Conservation (phyloP, 2,797 vertebrate genomes). For the Tokudaia muenninki region DNA sequence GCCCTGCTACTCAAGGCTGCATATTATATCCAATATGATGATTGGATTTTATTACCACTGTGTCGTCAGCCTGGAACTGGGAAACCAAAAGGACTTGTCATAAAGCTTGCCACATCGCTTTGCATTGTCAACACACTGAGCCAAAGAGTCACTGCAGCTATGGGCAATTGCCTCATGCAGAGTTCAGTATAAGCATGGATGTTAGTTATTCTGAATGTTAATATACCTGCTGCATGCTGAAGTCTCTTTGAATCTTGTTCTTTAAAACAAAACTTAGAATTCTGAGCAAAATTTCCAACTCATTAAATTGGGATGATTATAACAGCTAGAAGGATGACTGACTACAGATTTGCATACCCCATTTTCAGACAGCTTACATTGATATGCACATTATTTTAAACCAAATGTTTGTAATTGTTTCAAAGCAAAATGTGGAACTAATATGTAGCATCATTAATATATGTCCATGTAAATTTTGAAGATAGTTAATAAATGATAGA, state of each 20-base stretch:
- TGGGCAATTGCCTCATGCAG: conserved; percentile 74
- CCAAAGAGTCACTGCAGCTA: conserved; percentile 73
- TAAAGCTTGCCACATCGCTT: conserved; percentile 60
- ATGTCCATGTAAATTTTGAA: conserved; percentile 65
- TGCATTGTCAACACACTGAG: conserved; percentile 70
- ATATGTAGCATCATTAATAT: conserved; percentile 45
- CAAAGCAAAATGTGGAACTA: conserved; percentile 52
- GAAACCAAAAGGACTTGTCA: conserved; percentile 34
- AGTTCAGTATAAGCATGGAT: conserved; percentile 83
- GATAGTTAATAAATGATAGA: conserved; percentile 76
- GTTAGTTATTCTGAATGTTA: conserved; percentile 71
- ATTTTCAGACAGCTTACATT: conserved; percentile 55
- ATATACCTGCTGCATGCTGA: conserved; percentile 82
- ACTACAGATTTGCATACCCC: not conserved
- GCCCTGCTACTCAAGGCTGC: conserved; percentile 37
- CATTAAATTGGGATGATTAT: conserved; percentile 32
- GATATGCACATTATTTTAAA: conserved; percentile 71
- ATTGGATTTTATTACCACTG: conserved; percentile 10
- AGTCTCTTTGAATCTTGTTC: conserved; percentile 76
- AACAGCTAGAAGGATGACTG: conserved; percentile 24
- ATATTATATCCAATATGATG: not conserved
- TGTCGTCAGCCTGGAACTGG: conserved; percentile 6
- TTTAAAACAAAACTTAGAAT: conserved; percentile 30
- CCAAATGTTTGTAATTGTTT: conserved; percentile 70
- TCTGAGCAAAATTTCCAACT: conserved; percentile 35